These are phyloP conservation scores for Achatina immaculata DNA, from an alignment of 1,140 invertebrate genomes.

Conservation along the genomic window DNA sequence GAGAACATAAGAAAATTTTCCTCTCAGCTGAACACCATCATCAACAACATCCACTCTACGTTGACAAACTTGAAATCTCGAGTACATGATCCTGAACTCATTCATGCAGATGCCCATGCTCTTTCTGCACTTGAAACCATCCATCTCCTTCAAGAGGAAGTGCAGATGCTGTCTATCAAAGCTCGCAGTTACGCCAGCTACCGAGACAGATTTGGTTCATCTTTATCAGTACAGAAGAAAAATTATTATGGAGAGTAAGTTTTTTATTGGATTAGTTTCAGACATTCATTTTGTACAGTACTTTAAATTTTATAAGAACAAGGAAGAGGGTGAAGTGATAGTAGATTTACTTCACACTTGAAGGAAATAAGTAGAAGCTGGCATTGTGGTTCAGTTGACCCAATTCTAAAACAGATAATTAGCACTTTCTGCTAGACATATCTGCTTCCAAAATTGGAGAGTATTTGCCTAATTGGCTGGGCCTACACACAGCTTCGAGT, in stretches of 20 bases:
- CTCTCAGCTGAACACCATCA: slow-evolving; percentile 64
- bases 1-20: slow-evolving; percentile 71
- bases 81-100: slow-evolving; percentile 65
- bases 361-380: no score
- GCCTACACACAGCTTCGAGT: no score
- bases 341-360: no score
- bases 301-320: neutral
- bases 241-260: slow-evolving; percentile 62
- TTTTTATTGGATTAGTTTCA: neutral
- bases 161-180: slow-evolving; percentile 60
- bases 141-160: slow-evolving; percentile 62
- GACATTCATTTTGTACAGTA: no score
- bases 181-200: slow-evolving; percentile 68
- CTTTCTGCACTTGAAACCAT: slow-evolving; percentile 66
- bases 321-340: no score
- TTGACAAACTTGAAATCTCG: slow-evolving; percentile 64
- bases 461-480: no score
- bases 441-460: no score
- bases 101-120: slow-evolving; percentile 64
- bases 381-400: no score
- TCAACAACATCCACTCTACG: slow-evolving; percentile 61
- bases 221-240: slow-evolving; percentile 59
- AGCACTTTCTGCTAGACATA: no score
- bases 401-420: no score
- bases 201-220: slow-evolving; percentile 70